Evolutionary conservation across 2,113 vertebrate species (phyloP), one percentile per base, ranked within the genome.

Genomic region (Emydura subglobosa): DNA sequence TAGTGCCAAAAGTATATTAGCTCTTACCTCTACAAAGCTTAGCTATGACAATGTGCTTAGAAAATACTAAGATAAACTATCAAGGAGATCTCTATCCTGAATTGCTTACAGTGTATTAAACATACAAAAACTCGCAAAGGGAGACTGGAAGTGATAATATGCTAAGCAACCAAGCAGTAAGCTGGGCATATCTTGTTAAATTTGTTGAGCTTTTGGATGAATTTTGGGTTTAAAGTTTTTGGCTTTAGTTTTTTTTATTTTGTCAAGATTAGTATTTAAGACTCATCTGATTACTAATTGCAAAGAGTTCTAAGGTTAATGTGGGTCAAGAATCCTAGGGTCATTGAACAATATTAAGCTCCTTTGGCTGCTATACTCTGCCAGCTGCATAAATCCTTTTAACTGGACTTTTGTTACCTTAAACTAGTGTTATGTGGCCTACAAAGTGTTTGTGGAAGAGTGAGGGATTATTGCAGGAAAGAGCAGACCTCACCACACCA

Each of bases 201-300:
- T 93, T 83, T 50, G 79, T 47, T 29, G 74, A 78, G 25, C 42
- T 78, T 78, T 47, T 78, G 74, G 42, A 78, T 47, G 44, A 44
- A 47, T 78, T 16, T 47, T 25, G 74, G 25, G 13, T 78, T 78
- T 78, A 78, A 34, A 61, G 81, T 82, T 87, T 93, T 17, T 86
- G 82, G 4, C 74, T 82, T 87, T 6, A 47, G 68, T 25, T 59
- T 17, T 12, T 86, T 59, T 82, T 57, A 2, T 27, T 83, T 84
- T 87, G 34, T 12, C 92, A 59, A 91, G 6, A 85, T 81, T 34
- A 87, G 27, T 25, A 95, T 90, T 90, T 68, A 88, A 88, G 68
- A 81, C 27, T 47, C 0, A 0, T 2, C 54, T 5, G 31, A 57
- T 93, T 53, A 79, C 74, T 88, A 82, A 92, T 94, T 92, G 4